Percentiles rank a stretch among this genome's conserved stretches.
Evolutionary conservation across 2,113 vertebrate species (phyloP).

Genomic region (Struthio camelus): DNA sequence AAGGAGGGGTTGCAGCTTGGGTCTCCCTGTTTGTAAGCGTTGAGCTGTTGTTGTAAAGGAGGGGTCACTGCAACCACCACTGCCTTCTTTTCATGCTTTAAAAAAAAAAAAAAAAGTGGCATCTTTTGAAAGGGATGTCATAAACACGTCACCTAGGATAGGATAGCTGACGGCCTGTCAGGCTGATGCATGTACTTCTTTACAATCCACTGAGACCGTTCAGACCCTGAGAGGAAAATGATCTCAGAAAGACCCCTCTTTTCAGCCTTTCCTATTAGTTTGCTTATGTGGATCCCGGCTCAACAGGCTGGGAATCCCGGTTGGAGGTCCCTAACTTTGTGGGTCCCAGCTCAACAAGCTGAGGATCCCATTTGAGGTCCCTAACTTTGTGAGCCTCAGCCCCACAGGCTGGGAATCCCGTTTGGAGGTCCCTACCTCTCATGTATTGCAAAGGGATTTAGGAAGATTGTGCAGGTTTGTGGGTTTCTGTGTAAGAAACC

Average conservation of each 20-base stretch:
- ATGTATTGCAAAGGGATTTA: not conserved
- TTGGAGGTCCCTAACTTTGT: not conserved
- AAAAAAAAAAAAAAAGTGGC: not conserved
- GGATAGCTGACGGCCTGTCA: not conserved
- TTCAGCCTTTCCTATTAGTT: not conserved
- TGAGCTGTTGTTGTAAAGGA: not conserved
- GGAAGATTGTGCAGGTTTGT: not conserved
- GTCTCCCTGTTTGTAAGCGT: not conserved
- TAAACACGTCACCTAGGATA: accelerated
- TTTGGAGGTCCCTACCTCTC: not conserved
- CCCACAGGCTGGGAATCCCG: not conserved
- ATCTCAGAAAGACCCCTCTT: not conserved
- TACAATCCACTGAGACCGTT: not conserved
- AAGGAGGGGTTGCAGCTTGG: not conserved
- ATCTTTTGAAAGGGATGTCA: not conserved
- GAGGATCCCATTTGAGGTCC: not conserved
- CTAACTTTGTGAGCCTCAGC: not conserved
- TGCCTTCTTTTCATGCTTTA: not conserved
- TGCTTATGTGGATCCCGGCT: not conserved
- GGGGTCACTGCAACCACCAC: not conserved
- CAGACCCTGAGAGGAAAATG: not conserved
- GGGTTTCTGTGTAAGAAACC: not conserved
- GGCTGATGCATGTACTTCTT: not conserved
- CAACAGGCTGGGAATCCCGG: not conserved
- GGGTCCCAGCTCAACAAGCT: not conserved